These are phyloP conservation scores for Lethrus apterus DNA, from an alignment of 1,140 invertebrate species.

Conservation along the genomic window DNA sequence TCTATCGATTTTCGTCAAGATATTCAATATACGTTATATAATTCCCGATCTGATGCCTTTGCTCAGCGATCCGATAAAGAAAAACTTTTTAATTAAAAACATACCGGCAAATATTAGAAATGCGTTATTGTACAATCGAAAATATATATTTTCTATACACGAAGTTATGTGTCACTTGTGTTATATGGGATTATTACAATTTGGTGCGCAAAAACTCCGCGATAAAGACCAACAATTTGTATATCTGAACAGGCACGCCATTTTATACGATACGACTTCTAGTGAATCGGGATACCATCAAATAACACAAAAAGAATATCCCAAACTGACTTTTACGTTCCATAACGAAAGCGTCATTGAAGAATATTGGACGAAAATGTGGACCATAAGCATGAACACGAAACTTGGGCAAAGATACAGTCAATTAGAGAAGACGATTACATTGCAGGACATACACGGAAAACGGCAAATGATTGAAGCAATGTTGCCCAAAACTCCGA, in stretches of 20 bases:
- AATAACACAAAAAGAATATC: conserved; percentile 53
- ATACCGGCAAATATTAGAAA: conserved; percentile 47
- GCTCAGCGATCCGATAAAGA: conserved; percentile 60
- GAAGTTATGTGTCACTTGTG: conserved; percentile 51
- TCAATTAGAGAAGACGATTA: conserved; percentile 36
- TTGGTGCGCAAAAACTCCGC: conserved; percentile 56
- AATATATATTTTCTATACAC: conserved; percentile 57
- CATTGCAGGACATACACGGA: conserved; percentile 42
- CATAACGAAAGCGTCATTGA: conserved; percentile 48
- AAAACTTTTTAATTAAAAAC: conserved; percentile 55
- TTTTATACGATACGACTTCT: conserved; percentile 58
- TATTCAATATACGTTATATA: conserved; percentile 54
- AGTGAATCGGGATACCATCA: conserved; percentile 56
- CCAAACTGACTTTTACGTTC: conserved; percentile 50
- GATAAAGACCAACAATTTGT: conserved; percentile 68
- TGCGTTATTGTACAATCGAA: conserved; percentile 50
- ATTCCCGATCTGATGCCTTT: conserved; percentile 54
- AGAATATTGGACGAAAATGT: conserved; percentile 68
- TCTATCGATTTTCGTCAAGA: conserved; percentile 60
- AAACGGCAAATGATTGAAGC: conserved; percentile 48
- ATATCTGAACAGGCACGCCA: conserved; percentile 57
- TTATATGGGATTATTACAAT: conserved; percentile 64
- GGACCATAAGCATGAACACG: conserved; percentile 38
- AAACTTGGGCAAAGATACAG: conserved; percentile 17
- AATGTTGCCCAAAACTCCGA: conserved; percentile 37